Evolutionary conservation across 2,888 invertebrate genomes (phyloP).

Genomic region (Athrips mouffetella): DNA sequence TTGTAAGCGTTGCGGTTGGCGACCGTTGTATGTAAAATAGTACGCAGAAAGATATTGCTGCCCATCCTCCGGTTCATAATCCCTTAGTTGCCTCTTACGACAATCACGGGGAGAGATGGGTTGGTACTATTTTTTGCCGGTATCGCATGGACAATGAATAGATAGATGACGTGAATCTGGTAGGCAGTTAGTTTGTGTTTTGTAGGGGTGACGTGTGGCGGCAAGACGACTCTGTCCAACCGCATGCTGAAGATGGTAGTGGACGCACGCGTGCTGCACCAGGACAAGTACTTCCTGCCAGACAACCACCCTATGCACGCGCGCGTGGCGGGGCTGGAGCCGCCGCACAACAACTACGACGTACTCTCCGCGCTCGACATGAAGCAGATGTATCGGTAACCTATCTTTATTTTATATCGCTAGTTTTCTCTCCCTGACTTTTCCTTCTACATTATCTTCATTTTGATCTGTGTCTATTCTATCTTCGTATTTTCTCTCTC

Average conservation of each 20-base stretch:
- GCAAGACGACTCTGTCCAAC: constrained; percentile 86
- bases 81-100: too few species aligned
- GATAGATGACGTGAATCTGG: too few species aligned
- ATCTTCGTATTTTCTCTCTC: too few species aligned
- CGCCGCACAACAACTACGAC: constrained; percentile 85
- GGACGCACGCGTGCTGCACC: constrained; percentile 79
- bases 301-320: constrained; percentile 82
- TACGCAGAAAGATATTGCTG: too few species aligned
- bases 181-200: constrained; percentile 34
- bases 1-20: too few species aligned
- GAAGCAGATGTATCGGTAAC: constrained; percentile 79
- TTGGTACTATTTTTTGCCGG: too few species aligned
- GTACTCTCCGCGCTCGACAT: constrained; percentile 84
- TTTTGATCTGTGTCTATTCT: too few species aligned
- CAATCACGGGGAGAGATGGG: too few species aligned
- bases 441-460: too few species aligned
- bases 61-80: too few species aligned
- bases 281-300: constrained; percentile 86
- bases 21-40: too few species aligned
- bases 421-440: not conserved
- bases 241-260: constrained; percentile 66
- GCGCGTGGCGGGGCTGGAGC: not conserved
- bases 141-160: too few species aligned
- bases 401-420: not conserved
- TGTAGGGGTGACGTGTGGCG: constrained; percentile 86